Conservation (phyloP, 2,888 invertebrate genomes). For the Dasysyrphus tricinctus region DNA sequence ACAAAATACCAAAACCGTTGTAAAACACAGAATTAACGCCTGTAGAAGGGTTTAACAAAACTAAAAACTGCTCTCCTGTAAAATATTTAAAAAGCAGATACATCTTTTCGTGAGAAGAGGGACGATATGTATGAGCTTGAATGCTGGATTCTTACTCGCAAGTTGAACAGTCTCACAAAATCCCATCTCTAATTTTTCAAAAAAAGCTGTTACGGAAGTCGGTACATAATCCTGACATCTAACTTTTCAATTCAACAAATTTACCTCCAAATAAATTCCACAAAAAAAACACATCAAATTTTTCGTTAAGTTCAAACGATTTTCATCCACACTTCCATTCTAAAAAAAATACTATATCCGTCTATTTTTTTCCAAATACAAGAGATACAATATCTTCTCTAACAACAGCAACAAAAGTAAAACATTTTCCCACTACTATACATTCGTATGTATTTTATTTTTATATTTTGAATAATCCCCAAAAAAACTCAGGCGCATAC, state of each 20-base stretch:
- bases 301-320: slow-evolving; percentile 44
- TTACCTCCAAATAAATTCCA: slow-evolving; percentile 24
- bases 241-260: slow-evolving; percentile 15
- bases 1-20: too few relatives aligned
- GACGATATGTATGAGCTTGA: too few relatives aligned
- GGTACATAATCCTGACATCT: slow-evolving; percentile 45
- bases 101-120: too few relatives aligned
- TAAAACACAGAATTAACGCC: too few relatives aligned
- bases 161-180: too few relatives aligned
- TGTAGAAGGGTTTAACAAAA: too few relatives aligned
- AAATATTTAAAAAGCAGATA: too few relatives aligned
- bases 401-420: not conserved
- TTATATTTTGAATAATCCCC: not conserved
- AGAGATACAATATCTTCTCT: not conserved
- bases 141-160: too few relatives aligned
- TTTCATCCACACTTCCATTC: slow-evolving; percentile 33
- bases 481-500: slow-evolving; percentile 44
- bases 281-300: slow-evolving; percentile 37
- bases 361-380: slow-evolving; percentile 9
- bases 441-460: not conserved
- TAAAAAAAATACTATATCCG: slow-evolving; percentile 8
- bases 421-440: not conserved
- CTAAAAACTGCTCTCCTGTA: too few relatives aligned
- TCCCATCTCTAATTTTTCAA: not conserved
- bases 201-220: not conserved